Percentiles rank a stretch among this genome's conserved stretches.
Conservation (phyloP, 2,797 vertebrate species). For the Helostoma temminkii region DNA sequence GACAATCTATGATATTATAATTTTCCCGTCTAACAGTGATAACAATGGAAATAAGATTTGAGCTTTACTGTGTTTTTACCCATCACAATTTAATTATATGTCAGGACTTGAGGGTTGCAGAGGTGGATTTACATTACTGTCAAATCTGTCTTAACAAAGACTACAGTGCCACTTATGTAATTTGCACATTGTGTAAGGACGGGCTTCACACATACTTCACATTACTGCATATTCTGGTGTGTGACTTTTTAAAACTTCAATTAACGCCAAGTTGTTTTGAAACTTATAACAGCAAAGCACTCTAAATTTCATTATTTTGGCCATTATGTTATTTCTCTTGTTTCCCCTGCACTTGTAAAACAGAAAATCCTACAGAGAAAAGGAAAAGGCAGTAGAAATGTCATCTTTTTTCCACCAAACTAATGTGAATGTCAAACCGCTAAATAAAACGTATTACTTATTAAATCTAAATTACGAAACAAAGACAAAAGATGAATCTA, state of each 20-base stretch:
- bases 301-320: not conserved
- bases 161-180: not conserved
- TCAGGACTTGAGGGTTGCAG: not conserved
- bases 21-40: not conserved
- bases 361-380: not conserved
- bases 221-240: not conserved
- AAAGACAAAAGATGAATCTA: not conserved
- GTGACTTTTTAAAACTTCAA: not conserved
- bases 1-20: not conserved
- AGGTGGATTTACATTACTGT: constrained; percentile 3
- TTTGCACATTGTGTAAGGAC: not conserved
- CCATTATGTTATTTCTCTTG: not conserved
- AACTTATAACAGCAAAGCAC: not conserved
- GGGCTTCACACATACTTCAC: not conserved
- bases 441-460: constrained; percentile 4
- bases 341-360: too few relatives aligned
- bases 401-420: not conserved
- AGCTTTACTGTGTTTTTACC: constrained; percentile 9
- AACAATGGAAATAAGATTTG: not conserved
- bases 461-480: not conserved
- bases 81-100: constrained; percentile 8
- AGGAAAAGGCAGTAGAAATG: too few relatives aligned
- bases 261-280: not conserved
- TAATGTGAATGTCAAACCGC: not conserved
- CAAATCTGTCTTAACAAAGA: constrained; percentile 8